Percentiles rank a stretch among this genome's conserved stretches.
Evolutionary conservation across 2,888 invertebrate species (phyloP).

Genomic region (Cosmia trapezina): DNA sequence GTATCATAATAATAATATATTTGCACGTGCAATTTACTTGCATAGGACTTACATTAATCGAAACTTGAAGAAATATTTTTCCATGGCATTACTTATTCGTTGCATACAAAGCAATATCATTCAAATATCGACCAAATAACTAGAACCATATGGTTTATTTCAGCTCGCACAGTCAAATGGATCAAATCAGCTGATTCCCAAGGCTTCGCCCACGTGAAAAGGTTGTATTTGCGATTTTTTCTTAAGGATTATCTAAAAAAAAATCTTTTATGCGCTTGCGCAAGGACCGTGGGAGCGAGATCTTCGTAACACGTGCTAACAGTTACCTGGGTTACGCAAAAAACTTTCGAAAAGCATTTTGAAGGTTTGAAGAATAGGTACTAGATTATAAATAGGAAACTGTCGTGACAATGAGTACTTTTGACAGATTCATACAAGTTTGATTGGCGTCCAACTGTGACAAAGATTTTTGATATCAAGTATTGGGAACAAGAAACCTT

Average conservation of each 20-base stretch:
- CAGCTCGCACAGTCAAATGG: not conserved
- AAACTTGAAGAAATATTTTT: conserved; percentile 54
- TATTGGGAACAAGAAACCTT: conserved; percentile 12
- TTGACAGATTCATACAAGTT: conserved; percentile 69
- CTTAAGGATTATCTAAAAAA: conserved; percentile 69
- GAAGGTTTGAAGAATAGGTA: conserved; percentile 54
- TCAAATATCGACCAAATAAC: conserved; percentile 3
- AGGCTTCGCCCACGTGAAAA: conserved; percentile 80
- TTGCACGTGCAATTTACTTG: conserved; percentile 61
- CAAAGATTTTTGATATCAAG: conserved; percentile 44
- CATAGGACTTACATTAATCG: conserved; percentile 22
- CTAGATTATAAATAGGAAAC: conserved; percentile 53
- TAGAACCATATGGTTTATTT: conserved; percentile 4
- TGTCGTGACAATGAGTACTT: conserved; percentile 46
- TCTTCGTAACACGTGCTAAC: conserved; percentile 77
- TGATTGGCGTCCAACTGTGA: conserved; percentile 72
- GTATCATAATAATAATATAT: conserved; percentile 32
- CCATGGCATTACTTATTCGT: conserved; percentile 25
- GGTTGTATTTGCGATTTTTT: conserved; percentile 81
- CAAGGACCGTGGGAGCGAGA: conserved; percentile 83
- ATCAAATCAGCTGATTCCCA: conserved; percentile 84
- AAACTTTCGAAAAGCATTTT: conserved; percentile 63
- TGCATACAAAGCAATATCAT: not conserved
- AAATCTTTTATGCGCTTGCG: conserved; percentile 79
- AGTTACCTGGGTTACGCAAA: conserved; percentile 78